These are phyloP conservation scores for Tillus elongatus DNA, from an alignment of 2,888 invertebrate species.

Conservation along the genomic window DNA sequence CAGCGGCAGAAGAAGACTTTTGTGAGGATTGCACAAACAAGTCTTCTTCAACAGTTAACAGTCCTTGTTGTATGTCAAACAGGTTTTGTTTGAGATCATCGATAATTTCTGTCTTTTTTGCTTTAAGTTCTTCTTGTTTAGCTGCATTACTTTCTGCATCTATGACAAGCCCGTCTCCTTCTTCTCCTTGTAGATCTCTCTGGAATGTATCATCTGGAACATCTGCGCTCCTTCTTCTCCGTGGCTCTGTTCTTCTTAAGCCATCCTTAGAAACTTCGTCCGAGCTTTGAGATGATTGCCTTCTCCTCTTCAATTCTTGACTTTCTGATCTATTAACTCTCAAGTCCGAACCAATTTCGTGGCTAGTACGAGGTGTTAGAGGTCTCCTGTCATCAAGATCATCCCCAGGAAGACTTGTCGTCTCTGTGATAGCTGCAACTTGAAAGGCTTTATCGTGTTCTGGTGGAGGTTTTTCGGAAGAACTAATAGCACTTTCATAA, in stretches of 20 bases:
- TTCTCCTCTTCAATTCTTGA: slow-evolving; percentile 38
- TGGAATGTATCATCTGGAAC: slow-evolving; percentile 38
- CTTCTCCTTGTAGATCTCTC: slow-evolving; percentile 49
- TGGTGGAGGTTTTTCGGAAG: slow-evolving; percentile 38
- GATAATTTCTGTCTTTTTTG: slow-evolving; percentile 31
- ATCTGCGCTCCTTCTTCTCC: slow-evolving; percentile 40
- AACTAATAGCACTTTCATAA: slow-evolving; percentile 59
- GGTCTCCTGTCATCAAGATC: slow-evolving; percentile 30
- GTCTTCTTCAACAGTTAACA: slow-evolving; percentile 55
- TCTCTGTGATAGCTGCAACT: slow-evolving; percentile 40
- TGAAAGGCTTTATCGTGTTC: slow-evolving; percentile 35
- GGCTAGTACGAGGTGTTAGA: slow-evolving; percentile 37
- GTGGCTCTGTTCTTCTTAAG: slow-evolving; percentile 23
- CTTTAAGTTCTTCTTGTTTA: slow-evolving; percentile 40
- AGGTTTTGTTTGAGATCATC: slow-evolving; percentile 37
- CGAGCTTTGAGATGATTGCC: slow-evolving; percentile 33
- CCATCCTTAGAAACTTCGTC: slow-evolving; percentile 46
- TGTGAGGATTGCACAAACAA: slow-evolving; percentile 54
- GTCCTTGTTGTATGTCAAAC: slow-evolving; percentile 46
- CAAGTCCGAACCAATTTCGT: slow-evolving; percentile 41
- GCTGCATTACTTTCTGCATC: slow-evolving; percentile 43
- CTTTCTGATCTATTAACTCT: slow-evolving; percentile 41
- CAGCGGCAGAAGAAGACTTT: slow-evolving; percentile 58
- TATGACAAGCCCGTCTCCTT: slow-evolving; percentile 48
- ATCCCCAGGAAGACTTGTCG: slow-evolving; percentile 37